Conservation (phyloP, 1,140 invertebrate species). For the Coboldia fuscipes region DNA sequence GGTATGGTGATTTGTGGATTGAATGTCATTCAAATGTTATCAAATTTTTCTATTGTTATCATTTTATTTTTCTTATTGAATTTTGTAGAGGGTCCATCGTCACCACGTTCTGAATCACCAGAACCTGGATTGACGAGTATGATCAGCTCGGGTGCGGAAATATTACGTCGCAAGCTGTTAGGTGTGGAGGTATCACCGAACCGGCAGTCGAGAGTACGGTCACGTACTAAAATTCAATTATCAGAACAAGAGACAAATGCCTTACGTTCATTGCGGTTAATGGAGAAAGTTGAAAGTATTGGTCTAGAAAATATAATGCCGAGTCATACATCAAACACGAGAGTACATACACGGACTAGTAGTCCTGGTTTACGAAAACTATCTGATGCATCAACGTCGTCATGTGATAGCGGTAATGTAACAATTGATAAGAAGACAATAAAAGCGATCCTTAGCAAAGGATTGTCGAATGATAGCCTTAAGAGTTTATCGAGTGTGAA, state of each 20-base stretch:
- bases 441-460: conserved; percentile 14
- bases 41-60: background rate
- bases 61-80: too few relatives aligned
- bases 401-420: conserved; percentile 18
- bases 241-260: conserved; percentile 26
- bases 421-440: conserved; percentile 18
- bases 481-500: conserved; percentile 6
- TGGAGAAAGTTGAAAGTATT: conserved; percentile 45
- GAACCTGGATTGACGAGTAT: conserved; percentile 34
- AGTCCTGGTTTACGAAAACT: conserved; percentile 47
- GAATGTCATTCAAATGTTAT: too few relatives aligned
- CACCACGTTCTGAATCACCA: conserved; percentile 33
- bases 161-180: conserved; percentile 43
- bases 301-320: conserved; percentile 42
- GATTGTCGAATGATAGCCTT: conserved; percentile 5
- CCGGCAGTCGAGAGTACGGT: conserved; percentile 22
- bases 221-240: conserved; percentile 21
- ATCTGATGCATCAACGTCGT: conserved; percentile 23
- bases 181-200: conserved; percentile 17
- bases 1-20: conserved; percentile 26
- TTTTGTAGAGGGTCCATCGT: conserved; percentile 14
- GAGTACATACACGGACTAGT: conserved; percentile 24
- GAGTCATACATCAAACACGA: conserved; percentile 22
- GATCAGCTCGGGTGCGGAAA: conserved; percentile 48
- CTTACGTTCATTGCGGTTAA: conserved; percentile 28